Percentiles rank a stretch among this genome's conserved stretches.
Conservation (phyloP, 2,797 vertebrate species). For the Sebastes trivittatus region DNA sequence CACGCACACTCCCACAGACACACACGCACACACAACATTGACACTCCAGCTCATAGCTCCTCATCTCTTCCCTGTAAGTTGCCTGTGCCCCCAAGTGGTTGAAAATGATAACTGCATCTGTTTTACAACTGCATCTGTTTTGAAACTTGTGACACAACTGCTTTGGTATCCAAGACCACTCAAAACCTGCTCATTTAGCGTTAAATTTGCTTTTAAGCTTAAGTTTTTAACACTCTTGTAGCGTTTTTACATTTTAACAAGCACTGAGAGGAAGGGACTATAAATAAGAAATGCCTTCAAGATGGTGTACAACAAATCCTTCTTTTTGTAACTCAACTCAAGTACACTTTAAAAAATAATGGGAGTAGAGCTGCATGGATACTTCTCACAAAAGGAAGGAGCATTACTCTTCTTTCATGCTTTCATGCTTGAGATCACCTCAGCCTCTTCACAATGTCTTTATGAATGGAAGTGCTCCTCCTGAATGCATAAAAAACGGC, state of each 20-base stretch:
- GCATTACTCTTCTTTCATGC: background rate
- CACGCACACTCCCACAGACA: constrained; percentile 14
- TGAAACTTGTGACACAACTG: constrained; percentile 21
- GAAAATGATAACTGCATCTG: constrained; percentile 56
- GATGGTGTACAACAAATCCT: background rate
- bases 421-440: background rate
- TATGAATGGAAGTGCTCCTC: background rate
- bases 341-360: background rate
- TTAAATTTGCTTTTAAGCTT: background rate
- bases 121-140: background rate
- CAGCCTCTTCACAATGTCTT: background rate
- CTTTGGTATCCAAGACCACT: background rate
- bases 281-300: background rate
- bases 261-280: background rate
- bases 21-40: constrained; percentile 11
- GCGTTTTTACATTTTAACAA: background rate
- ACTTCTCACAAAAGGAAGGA: background rate
- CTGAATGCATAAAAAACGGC: background rate
- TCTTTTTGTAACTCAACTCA: background rate
- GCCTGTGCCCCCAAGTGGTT: constrained; percentile 85
- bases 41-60: constrained; percentile 8
- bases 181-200: background rate
- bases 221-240: background rate
- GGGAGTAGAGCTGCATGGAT: background rate
- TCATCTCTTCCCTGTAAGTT: constrained; percentile 69